Percentiles rank a stretch among this genome's conserved stretches.
phyloP scores from a whole-genome alignment of 2,888 invertebrate genomes.

The Mesochorus sp. region DNA sequence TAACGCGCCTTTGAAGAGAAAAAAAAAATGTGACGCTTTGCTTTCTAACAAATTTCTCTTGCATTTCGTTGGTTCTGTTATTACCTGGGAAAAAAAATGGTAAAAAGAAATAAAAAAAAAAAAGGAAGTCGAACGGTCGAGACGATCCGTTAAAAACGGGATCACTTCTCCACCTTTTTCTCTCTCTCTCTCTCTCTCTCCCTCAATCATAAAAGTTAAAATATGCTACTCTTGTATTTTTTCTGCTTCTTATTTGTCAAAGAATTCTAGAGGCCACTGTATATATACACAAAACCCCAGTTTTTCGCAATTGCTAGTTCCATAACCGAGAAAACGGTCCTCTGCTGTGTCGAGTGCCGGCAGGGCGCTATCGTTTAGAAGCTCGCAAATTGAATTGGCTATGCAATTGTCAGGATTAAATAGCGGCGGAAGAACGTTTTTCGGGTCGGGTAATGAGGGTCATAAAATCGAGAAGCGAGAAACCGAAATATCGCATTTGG shows the following conservation, averaged over 20 bases:
- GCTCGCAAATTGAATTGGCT: constrained; percentile 67
- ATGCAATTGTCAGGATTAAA: constrained; percentile 68
- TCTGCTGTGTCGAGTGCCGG: not conserved
- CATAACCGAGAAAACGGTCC: not conserved
- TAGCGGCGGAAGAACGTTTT: constrained; percentile 58
- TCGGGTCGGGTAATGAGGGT: constrained; percentile 67
- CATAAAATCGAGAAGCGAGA: constrained; percentile 74
- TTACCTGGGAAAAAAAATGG: not conserved
- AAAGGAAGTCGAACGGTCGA: not conserved
- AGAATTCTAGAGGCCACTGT: constrained; percentile 38
- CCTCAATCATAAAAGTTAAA: no score
- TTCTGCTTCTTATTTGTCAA: not conserved
- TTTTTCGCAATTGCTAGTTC: constrained; percentile 60
- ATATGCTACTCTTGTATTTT: not conserved
- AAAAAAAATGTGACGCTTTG: no score
- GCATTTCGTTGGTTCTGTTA: no score
- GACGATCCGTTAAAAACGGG: not conserved
- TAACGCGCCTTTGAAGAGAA: no score
- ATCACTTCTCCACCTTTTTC: not conserved
- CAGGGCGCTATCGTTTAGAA: constrained; percentile 9
- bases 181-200: no score
- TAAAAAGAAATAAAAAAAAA: not conserved
- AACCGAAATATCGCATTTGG: constrained; percentile 32
- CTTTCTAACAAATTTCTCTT: no score
- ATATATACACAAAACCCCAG: constrained; percentile 67